Conservation (phyloP, 2,797 vertebrate genomes). For the Halcyon chelicuti region DNA sequence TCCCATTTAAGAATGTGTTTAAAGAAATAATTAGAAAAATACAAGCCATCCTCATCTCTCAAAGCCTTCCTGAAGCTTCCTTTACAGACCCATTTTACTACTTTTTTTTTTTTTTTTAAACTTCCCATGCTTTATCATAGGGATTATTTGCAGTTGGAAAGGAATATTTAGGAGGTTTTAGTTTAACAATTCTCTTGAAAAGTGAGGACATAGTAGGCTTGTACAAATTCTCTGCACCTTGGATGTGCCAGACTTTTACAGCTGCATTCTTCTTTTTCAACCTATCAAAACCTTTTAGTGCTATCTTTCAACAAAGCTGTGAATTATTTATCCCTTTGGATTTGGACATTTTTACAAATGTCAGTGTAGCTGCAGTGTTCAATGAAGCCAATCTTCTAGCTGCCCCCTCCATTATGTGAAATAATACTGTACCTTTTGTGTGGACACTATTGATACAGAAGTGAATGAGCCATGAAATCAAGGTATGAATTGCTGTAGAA, state of each 20-base stretch:
- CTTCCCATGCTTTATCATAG: neutral
- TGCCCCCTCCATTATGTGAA: constrained; percentile 12
- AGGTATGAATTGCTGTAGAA: neutral
- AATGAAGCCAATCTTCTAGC: neutral
- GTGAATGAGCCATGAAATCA: constrained; percentile 44
- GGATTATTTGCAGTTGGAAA: constrained; percentile 31
- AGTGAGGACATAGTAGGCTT: neutral
- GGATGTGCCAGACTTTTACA: neutral
- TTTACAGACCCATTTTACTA: neutral
- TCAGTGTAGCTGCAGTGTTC: constrained; percentile 29
- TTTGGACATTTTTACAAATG: constrained; percentile 58
- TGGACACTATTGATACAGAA: constrained; percentile 35
- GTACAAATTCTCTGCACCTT: neutral
- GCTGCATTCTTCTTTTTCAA: constrained; percentile 40
- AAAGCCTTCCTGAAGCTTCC: constrained; percentile 31
- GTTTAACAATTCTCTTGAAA: constrained; percentile 33
- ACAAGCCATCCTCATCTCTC: neutral
- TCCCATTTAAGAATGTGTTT: constrained; percentile 57
- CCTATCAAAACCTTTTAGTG: neutral
- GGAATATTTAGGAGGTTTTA: neutral
- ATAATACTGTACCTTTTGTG: constrained; percentile 35
- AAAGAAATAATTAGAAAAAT: constrained; percentile 37
- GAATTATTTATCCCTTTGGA: constrained; percentile 69
- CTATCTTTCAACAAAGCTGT: constrained; percentile 49
- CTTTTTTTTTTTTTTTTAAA: neutral